Conservation (phyloP, 2,797 vertebrate genomes). For the Halcyon chelicuti region DNA sequence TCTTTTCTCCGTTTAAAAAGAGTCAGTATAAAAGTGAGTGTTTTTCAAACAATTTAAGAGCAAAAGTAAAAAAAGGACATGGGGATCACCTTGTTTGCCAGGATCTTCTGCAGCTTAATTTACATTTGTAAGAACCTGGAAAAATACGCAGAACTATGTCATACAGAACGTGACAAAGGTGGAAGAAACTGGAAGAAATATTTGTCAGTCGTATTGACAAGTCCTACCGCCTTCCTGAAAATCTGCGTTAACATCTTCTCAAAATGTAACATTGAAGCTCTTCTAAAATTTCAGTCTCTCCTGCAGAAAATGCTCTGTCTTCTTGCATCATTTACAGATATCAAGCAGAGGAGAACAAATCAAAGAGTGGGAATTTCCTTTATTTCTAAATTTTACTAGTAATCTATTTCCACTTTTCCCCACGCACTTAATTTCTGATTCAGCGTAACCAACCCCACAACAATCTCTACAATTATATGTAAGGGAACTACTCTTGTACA, state of each 20-base stretch:
- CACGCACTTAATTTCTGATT: accelerated
- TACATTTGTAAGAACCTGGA: neutral
- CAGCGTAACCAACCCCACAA: neutral
- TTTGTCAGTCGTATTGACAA: neutral
- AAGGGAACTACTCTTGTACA: neutral
- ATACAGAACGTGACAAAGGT: neutral
- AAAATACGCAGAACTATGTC: neutral
- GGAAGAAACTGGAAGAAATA: neutral
- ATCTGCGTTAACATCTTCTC: neutral
- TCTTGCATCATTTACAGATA: neutral
- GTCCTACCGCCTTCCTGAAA: neutral
- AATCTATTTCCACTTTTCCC: neutral
- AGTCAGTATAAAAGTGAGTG: neutral
- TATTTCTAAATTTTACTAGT: neutral
- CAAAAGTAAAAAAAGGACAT: too few relatives aligned
- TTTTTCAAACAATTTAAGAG: too few relatives aligned
- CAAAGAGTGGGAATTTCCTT: neutral
- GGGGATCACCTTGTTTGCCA: neutral
- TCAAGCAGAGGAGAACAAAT: neutral
- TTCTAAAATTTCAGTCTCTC: neutral
- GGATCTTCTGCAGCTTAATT: neutral
- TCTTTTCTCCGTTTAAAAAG: neutral
- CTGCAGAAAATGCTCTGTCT: neutral
- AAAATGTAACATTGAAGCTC: neutral
- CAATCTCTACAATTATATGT: accelerated